Evolutionary conservation across 1,140 invertebrate species (phyloP).

Genomic region (Bilobella aurantiaca): DNA sequence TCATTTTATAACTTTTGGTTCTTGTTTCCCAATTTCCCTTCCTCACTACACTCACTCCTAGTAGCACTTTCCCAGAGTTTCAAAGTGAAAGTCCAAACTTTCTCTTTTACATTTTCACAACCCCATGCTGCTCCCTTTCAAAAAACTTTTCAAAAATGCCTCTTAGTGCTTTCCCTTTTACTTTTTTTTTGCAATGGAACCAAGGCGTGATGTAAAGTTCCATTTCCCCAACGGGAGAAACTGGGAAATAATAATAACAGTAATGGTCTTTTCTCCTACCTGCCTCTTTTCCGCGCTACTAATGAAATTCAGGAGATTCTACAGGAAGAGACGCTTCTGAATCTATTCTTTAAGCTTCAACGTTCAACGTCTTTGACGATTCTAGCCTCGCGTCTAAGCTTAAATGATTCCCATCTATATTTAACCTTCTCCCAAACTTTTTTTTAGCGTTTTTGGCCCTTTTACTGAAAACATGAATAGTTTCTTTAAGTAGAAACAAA

Average conservation of each 20-base stretch:
- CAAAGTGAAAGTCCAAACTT: constrained; percentile 1
- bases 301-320: not conserved
- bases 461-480: too few relatives aligned
- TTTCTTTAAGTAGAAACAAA: too few relatives aligned
- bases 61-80: not conserved
- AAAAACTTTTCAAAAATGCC: not conserved
- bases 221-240: not conserved
- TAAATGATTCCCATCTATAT: not conserved
- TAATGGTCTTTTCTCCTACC: not conserved
- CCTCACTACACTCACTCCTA: not conserved
- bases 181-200: not conserved
- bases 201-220: not conserved
- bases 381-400: too few relatives aligned
- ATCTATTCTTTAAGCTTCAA: too few relatives aligned
- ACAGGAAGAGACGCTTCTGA: not conserved
- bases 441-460: too few relatives aligned
- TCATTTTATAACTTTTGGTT: constrained; percentile 8
- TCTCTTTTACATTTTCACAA: not conserved
- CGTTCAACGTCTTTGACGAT: too few relatives aligned
- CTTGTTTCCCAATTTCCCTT: constrained; percentile 3
- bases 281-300: not conserved
- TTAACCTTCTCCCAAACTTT: not conserved
- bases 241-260: not conserved
- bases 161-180: not conserved
- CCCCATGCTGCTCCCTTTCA: not conserved